phyloP scores from a whole-genome alignment of 2,797 vertebrate genomes.

The Peromyscus melanophrys region DNA sequence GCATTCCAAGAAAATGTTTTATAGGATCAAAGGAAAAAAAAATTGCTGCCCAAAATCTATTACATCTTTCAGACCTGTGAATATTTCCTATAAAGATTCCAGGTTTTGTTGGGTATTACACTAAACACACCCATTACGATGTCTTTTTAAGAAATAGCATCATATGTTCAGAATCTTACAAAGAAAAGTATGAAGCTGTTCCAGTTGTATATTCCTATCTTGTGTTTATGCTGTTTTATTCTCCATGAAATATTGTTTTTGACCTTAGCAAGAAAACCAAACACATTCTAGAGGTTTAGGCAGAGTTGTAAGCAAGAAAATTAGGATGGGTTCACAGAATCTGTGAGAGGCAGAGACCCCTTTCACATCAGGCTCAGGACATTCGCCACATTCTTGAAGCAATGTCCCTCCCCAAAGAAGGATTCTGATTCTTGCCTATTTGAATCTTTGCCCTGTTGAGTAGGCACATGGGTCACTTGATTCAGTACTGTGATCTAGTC shows the following conservation, averaged over 20 bases:
- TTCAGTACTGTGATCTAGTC: background rate
- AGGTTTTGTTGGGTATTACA: background rate
- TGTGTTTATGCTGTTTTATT: background rate
- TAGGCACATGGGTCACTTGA: background rate
- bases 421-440: background rate
- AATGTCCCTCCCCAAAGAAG: background rate
- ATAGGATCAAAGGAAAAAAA: background rate
- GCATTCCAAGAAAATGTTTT: background rate
- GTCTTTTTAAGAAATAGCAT: constrained; percentile 33
- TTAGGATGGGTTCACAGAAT: background rate
- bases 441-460: background rate
- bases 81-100: background rate
- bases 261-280: background rate
- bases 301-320: constrained; percentile 6
- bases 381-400: background rate
- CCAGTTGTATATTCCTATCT: background rate
- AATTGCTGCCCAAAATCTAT: background rate
- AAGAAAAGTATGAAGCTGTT: background rate
- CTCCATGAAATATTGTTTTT: background rate
- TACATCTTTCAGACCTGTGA: background rate
- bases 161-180: constrained; percentile 26
- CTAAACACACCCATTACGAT: background rate
- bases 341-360: background rate
- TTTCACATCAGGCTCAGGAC: background rate
- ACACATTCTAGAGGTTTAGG: background rate